These are phyloP conservation scores for Meloe dianella DNA, from an alignment of 2,888 invertebrate genomes.

Conservation along the genomic window DNA sequence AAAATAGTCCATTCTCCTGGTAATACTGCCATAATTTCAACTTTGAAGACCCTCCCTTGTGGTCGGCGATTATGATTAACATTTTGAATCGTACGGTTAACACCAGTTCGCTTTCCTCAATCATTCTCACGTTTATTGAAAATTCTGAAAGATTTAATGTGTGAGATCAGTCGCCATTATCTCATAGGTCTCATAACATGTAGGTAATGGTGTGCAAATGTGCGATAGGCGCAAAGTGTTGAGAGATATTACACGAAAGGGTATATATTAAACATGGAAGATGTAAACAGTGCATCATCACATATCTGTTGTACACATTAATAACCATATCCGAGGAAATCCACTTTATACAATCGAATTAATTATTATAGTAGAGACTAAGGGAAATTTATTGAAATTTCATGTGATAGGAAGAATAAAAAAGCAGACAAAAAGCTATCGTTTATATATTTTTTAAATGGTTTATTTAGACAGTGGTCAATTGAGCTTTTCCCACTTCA, in stretches of 20 bases:
- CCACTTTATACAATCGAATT: background rate
- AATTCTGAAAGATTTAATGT: background rate
- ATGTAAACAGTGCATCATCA: constrained; percentile 40
- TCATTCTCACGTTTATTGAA: background rate
- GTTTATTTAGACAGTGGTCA: constrained; percentile 32
- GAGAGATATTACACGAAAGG: constrained; percentile 31
- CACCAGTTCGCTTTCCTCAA: background rate
- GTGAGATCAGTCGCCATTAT: constrained; percentile 37
- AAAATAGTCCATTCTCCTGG: too few species aligned
- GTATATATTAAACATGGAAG: constrained; percentile 43
- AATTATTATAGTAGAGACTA: background rate
- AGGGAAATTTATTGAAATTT: background rate
- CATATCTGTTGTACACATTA: constrained; percentile 12
- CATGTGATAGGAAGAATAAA: background rate
- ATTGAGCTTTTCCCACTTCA: constrained; percentile 34
- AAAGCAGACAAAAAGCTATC: too few species aligned
- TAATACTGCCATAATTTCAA: too few species aligned
- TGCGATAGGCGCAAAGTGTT: constrained; percentile 49
- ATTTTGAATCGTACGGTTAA: too few species aligned
- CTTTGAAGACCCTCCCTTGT: too few species aligned
- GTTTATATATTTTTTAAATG: constrained; percentile 4
- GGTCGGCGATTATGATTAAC: too few species aligned
- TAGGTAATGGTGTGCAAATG: constrained; percentile 60
- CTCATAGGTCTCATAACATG: constrained; percentile 49
- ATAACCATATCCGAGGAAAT: background rate